Evolutionary conservation across 2,113 vertebrate species (phyloP), one percentile per base, ranked within the genome.

Genomic region (Carassius carassius): DNA sequence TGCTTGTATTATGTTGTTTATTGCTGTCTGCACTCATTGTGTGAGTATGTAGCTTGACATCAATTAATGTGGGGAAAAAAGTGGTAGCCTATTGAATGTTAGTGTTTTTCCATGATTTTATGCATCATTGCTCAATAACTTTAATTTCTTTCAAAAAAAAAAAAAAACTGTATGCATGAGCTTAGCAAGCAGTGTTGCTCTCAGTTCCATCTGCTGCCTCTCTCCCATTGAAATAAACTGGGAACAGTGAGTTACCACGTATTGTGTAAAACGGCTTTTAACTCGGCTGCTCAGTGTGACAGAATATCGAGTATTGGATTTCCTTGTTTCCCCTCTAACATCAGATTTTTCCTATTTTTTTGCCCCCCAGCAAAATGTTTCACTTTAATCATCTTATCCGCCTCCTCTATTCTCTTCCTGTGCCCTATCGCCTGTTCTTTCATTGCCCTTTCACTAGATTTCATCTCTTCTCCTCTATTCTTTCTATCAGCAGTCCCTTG

Each of bases 331-430:
- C 72, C 85, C 67, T 73, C 54, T 78, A 65, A 49, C 25, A 10
- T 14, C 10, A 79, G 83, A 86, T 65, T 58, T 89, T 87, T 35
- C 73, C 84, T 10, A 12, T 23, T 32, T 75, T 73, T 72, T 81
- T 63, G 13, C 85, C 41, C 69, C 69, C 37, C 74, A 74, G 25
- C 86, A 67, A 84, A 67, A 81, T 83, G 35, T 58, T 78, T 21
- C 25, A 14, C 23, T 73, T 73, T 19, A 62, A 9, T 41, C 19
- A 17, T 19, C 51, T 81, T 5, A 37, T 2, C 19, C 63, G 58
- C 79, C 17, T 81, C 85, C 81, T 85, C 63, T 83, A 54, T 84
- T 79, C 29, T 41, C 9, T 47, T 51, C 11, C 4, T 13, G 29
- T 73, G 41, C 51, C 58, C 58, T 84, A 14, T 81, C 44, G 5